Base-by-base conservation (phyloP, 2,113 vertebrate species). In the Planiliza haematocheilus region DNA sequence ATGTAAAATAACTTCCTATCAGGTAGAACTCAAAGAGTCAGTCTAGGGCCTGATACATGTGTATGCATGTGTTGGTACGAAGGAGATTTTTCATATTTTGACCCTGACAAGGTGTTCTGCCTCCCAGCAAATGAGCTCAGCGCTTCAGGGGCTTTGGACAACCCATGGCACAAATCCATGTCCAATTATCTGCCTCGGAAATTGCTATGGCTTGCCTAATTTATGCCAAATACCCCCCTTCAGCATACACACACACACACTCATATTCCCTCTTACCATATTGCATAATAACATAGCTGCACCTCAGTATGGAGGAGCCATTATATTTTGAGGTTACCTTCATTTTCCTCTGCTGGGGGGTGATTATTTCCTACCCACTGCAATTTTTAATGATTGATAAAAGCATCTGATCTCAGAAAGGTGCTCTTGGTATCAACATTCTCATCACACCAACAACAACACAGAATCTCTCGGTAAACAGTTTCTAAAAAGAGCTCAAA, bases 181-280 rank as follows among this genome's bases (percentile, higher is more conserved):
- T 84, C 78, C 80, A 90, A 91, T 88, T 86, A 91, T 78, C 76
- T 75, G 67, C 73, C 58, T 78, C 39, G 52, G 77, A 89, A 86
- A 90, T 88, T 84, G 82, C 74, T 65, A 69, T 39, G 64, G 52
- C 59, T 63, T 72, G 37, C 59, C 74, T 74, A 83, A 83, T 90
- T 74, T 84, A 82, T 80, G 70, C 64, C 71, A 74, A 63, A 69
- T 61, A 12, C 64, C 20, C 18, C 8, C 41, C 10, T 46, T 14
- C 10, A 30, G 24, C 24, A 30, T 5, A n/a, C 34, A 34, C 53
- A 9, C 48, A 55, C 63, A 59, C 17, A 71, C 46, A 41, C 37
- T n/a, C 37, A 57, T 49, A 8, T 16, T 7, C 18, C 6, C 57
- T 46, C 17, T 39, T 34, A 51, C 6, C 48, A 60, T 68, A 46